phyloP scores from a whole-genome alignment of 64 coral and sea anemone species.

The Astreopora myriophthalma region DNA sequence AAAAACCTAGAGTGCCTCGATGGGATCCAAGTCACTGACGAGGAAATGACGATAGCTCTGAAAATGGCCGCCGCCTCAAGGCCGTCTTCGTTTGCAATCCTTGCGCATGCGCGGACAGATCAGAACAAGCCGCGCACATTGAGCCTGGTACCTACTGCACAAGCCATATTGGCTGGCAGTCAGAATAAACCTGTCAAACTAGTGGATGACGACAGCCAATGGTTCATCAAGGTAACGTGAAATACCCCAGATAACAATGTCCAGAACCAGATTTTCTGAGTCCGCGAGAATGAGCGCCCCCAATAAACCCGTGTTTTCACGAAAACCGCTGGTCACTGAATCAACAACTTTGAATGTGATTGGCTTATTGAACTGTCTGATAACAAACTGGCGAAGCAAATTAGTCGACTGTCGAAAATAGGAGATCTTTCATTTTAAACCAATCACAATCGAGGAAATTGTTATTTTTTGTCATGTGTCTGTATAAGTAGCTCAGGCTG shows the following conservation, averaged over 20 bases:
- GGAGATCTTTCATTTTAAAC: too few species aligned
- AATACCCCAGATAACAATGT: too few species aligned
- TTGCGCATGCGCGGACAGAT: conserved; percentile 94
- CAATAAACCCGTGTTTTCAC: too few species aligned
- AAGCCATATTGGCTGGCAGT: conserved; percentile 70
- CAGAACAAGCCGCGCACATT: conserved; percentile 74
- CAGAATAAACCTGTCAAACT: conserved; percentile 73
- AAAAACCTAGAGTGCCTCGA: conserved; percentile 85
- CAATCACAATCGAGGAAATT: too few species aligned
- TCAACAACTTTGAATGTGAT: too few species aligned
- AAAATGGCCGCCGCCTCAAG: conserved; percentile 94
- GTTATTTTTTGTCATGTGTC: background rate
- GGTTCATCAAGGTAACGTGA: conserved; percentile 85
- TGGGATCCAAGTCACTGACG: conserved; percentile 63
- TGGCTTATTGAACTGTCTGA: too few species aligned
- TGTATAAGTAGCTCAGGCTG: too few species aligned
- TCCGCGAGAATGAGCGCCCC: too few species aligned
- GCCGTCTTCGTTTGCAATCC: conserved; percentile 86
- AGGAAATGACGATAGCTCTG: conserved; percentile 82
- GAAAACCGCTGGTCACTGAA: too few species aligned
- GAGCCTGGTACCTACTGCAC: conserved; percentile 81
- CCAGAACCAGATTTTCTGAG: too few species aligned
- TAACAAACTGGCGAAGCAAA: too few species aligned
- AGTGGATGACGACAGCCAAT: conserved; percentile 88
- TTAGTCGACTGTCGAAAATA: too few species aligned